Conservation (phyloP, 2,113 vertebrate species). For the Poecile atricapillus region DNA sequence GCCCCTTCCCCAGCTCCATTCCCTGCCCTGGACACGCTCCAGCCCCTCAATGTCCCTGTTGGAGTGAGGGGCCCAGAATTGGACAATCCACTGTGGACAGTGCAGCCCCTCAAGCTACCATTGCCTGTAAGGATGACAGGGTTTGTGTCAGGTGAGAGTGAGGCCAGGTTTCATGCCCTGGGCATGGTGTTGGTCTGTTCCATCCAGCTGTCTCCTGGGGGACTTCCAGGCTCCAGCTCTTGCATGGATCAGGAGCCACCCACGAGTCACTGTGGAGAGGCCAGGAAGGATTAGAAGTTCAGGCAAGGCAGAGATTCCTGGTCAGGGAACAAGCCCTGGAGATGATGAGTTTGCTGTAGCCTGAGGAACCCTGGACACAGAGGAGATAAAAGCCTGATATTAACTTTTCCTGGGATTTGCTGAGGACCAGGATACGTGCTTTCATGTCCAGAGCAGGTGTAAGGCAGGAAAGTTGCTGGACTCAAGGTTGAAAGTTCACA, state of each 20-base stretch:
- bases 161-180: neutral
- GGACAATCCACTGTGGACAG: neutral
- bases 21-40: rapidly evolving
- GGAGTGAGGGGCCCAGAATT: neutral
- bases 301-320: neutral
- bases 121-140: neutral
- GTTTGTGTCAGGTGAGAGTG: neutral
- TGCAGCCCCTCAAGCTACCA: rapidly evolving
- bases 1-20: neutral
- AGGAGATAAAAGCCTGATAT: neutral
- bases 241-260: neutral
- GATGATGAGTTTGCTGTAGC: neutral
- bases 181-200: neutral
- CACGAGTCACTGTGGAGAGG: neutral
- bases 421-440: neutral
- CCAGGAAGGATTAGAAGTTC: neutral
- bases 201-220: neutral
- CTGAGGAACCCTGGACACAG: neutral
- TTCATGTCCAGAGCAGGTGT: neutral
- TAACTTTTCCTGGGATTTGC: neutral
- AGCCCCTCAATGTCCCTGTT: rapidly evolving
- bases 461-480: neutral
- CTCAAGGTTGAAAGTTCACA: rapidly evolving
- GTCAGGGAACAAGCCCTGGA: neutral
- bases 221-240: neutral